These are phyloP conservation scores for Drosophila formosana DNA, from an alignment of 2,888 invertebrate species.

Conservation along the genomic window DNA sequence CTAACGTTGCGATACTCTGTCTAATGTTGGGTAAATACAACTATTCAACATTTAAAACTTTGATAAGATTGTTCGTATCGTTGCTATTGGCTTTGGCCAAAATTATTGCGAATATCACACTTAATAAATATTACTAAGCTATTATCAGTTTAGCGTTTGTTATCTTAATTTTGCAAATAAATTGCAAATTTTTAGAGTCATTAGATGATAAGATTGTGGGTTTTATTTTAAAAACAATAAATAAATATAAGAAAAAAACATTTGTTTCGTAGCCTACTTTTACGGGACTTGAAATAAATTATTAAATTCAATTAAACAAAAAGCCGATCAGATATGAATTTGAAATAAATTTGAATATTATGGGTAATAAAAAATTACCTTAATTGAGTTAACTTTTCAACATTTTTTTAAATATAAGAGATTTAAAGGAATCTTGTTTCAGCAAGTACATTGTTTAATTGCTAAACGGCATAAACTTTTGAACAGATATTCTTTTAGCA, in stretches of 20 bases:
- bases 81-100: background rate
- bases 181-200: conserved; percentile 1
- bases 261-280: conserved; percentile 19
- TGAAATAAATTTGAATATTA: too few relatives aligned
- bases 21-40: background rate
- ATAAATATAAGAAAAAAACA: too few relatives aligned
- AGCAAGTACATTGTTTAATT: too few relatives aligned
- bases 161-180: conserved; percentile 16
- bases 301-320: too few relatives aligned
- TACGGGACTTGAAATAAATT: background rate
- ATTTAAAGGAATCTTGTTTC: too few relatives aligned
- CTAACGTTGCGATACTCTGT: conserved; percentile 19
- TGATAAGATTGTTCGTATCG: conserved; percentile 7
- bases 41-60: background rate
- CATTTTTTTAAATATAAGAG: too few relatives aligned
- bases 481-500: background rate
- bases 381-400: too few relatives aligned
- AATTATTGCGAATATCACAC: conserved; percentile 1
- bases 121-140: background rate
- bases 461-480: too few relatives aligned
- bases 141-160: background rate
- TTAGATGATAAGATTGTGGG: conserved; percentile 13
- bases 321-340: too few relatives aligned
- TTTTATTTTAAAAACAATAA: too few relatives aligned
- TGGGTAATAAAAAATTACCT: too few relatives aligned